Conservation (phyloP, 1,140 invertebrate genomes). For the Neodiprion virginianus region DNA sequence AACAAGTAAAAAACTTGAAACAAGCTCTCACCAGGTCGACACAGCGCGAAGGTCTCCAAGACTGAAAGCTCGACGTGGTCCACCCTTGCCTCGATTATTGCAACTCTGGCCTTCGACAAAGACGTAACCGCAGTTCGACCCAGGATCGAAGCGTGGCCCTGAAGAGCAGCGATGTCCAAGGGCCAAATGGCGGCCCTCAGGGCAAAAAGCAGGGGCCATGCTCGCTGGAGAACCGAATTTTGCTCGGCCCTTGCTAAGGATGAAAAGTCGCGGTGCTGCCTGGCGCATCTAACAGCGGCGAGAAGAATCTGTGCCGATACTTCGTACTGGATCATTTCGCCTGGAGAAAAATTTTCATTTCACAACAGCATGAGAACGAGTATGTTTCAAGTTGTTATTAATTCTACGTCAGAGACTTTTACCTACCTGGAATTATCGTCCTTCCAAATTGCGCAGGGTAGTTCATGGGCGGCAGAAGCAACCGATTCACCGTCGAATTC, state of each 20-base stretch:
- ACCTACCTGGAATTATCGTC: slow-evolving; percentile 40
- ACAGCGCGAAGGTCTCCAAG: slow-evolving; percentile 70
- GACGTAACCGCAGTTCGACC: slow-evolving; percentile 29
- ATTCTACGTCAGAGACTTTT: slow-evolving; percentile 19
- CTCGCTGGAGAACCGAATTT: slow-evolving; percentile 62
- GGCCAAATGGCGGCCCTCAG: slow-evolving; percentile 69
- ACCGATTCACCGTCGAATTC: neutral
- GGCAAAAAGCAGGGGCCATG: slow-evolving; percentile 69
- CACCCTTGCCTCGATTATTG: slow-evolving; percentile 58
- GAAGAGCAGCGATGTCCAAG: slow-evolving; percentile 56
- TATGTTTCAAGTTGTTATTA: slow-evolving; percentile 21
- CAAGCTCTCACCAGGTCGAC: slow-evolving; percentile 63
- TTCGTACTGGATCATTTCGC: slow-evolving; percentile 55
- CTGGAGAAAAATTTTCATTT: slow-evolving; percentile 27
- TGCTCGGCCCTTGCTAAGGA: slow-evolving; percentile 59
- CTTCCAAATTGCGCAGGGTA: slow-evolving; percentile 18
- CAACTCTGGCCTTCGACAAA: slow-evolving; percentile 42
- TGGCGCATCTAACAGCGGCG: slow-evolving; percentile 62
- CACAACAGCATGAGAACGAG: neutral
- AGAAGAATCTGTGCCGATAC: slow-evolving; percentile 66
- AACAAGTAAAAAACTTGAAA: neutral
- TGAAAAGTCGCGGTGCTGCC: slow-evolving; percentile 62
- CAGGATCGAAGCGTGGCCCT: slow-evolving; percentile 22
- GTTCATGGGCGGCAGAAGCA: slow-evolving; percentile 11
- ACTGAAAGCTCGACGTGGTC: slow-evolving; percentile 67